phyloP scores from a whole-genome alignment of 2,797 vertebrate genomes.

The Clamator glandarius region DNA sequence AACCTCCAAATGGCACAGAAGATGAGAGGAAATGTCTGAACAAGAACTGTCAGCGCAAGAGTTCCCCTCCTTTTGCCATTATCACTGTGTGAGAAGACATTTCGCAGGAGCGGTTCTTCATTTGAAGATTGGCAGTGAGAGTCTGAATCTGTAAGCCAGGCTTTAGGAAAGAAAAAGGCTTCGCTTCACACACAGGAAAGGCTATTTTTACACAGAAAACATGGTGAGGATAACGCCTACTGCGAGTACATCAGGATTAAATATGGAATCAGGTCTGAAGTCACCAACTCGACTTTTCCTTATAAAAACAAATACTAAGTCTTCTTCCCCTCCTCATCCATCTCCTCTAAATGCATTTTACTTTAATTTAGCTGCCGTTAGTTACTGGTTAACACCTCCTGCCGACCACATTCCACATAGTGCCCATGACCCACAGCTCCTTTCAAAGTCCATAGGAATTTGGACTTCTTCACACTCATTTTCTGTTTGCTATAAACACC shows the following conservation, averaged over 20 bases:
- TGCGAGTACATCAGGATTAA: background rate
- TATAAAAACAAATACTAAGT: background rate
- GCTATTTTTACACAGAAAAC: background rate
- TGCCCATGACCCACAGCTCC: background rate
- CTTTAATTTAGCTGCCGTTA: background rate
- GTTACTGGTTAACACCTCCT: background rate
- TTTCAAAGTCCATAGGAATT: background rate
- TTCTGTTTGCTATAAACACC: background rate
- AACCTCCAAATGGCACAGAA: conserved; percentile 56
- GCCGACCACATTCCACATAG: background rate
- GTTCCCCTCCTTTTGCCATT: conserved; percentile 9
- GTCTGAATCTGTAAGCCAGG: background rate
- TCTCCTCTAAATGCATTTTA: background rate
- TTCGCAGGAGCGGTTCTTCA: background rate
- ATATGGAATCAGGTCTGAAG: background rate
- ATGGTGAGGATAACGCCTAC: background rate
- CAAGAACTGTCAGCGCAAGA: conserved; percentile 43
- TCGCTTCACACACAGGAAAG: background rate
- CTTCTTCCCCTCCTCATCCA: background rate
- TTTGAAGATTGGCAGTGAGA: conserved; percentile 2
- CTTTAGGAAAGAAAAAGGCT: conserved; percentile 12
- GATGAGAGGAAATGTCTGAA: conserved; percentile 40
- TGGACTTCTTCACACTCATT: background rate
- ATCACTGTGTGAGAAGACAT: background rate
- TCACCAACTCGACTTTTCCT: background rate